Evolutionary conservation across 92 coral and sea anemone genomes (phyloP), one percentile per base, ranked within the genome.

Genomic region (Scolanthus callimorphus): DNA sequence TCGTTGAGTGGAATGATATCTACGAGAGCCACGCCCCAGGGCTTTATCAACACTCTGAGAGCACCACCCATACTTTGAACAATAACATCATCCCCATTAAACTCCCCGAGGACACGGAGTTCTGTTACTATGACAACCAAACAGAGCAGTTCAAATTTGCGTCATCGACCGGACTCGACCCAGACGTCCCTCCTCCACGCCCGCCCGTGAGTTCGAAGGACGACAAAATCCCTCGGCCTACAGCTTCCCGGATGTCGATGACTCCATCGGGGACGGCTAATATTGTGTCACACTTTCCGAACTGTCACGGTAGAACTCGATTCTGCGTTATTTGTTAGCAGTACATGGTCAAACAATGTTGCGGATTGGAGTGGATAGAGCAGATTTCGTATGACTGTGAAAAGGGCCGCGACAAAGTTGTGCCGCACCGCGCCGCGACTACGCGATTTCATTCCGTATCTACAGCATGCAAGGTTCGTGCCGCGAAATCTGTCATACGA

Each of bases 311-410:
- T 4, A 71, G 91, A 37, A 92, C 97, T 46, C 77, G 90, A 15
- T 84, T 92, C 57, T 92, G 98, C 55, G 96, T 92, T 23, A 70
- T 92, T 47, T 82, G 73, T 21, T 91, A 71, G 72, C n/a, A n/a
- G n/a, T n/a, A n/a, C n/a, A n/a, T n/a, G n/a, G n/a, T n/a, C n/a
- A n/a, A n/a, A n/a, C n/a, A n/a, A n/a, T n/a, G n/a, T n/a, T n/a
- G n/a, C n/a, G n/a, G n/a, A n/a, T n/a, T n/a, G n/a, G n/a, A n/a
- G n/a, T n/a, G n/a, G n/a, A n/a, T n/a, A n/a, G n/a, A n/a, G n/a
- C n/a, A n/a, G n/a, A n/a, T n/a, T n/a, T n/a, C n/a, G n/a, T n/a
- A n/a, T n/a, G n/a, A n/a, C n/a, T n/a, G n/a, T n/a, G n/a, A n/a
- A n/a, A n/a, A n/a, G n/a, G n/a, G n/a, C n/a, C n/a, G n/a, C n/a